These are phyloP conservation scores for Sebastiscus tertius DNA, from an alignment of 2,797 vertebrate genomes.

Conservation along the genomic window DNA sequence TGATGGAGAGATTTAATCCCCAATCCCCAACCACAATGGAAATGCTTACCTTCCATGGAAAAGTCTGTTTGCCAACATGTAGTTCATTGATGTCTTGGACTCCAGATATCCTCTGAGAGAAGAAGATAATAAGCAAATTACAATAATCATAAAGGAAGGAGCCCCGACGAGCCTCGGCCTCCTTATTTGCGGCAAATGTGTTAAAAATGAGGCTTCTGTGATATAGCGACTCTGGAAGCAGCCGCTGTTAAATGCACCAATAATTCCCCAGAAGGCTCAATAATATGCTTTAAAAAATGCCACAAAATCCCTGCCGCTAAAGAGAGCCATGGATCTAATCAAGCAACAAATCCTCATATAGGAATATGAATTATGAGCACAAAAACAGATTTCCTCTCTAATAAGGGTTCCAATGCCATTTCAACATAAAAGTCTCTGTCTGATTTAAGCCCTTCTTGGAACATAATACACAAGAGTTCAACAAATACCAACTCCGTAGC, in stretches of 20 bases:
- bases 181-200: constrained; percentile 60
- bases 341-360: constrained; percentile 62
- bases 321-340: constrained; percentile 54
- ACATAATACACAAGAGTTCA: constrained; percentile 18
- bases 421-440: constrained; percentile 35
- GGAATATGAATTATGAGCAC: constrained; percentile 56
- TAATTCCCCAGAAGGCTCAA: constrained; percentile 53
- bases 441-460: constrained; percentile 5
- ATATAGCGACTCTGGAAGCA: constrained; percentile 35
- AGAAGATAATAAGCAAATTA: constrained; percentile 72
- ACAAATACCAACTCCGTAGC: constrained; percentile 11
- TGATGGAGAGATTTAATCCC: constrained; percentile 68
- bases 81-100: constrained; percentile 96
- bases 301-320: constrained; percentile 47
- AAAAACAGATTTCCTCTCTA: constrained; percentile 60
- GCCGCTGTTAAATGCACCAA: constrained; percentile 29
- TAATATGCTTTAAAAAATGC: constrained; percentile 55
- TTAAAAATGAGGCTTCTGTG: constrained; percentile 44
- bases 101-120: constrained; percentile 91
- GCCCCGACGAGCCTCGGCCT: constrained; percentile 18
- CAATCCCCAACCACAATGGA: constrained; percentile 74
- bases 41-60: constrained; percentile 93
- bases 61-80: constrained; percentile 93
- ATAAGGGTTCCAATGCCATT: constrained; percentile 18
- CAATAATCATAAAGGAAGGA: constrained; percentile 61